Evolutionary conservation across 2,888 invertebrate species (phyloP).

Genomic region (Myathropa florea): DNA sequence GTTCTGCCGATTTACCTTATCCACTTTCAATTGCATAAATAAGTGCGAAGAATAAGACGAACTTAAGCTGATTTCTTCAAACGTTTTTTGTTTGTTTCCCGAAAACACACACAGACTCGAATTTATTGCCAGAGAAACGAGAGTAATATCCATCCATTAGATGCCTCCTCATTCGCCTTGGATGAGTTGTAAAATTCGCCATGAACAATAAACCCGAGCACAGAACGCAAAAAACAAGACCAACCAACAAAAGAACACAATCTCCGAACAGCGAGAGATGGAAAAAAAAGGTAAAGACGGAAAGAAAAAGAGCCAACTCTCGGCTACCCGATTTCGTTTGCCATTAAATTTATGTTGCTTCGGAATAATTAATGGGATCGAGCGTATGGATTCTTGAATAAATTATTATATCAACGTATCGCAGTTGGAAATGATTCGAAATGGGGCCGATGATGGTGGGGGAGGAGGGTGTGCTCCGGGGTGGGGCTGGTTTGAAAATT

Average conservation of each 20-base stretch:
- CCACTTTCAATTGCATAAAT: not conserved
- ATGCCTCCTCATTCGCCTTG: too few species aligned
- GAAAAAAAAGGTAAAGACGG: not conserved
- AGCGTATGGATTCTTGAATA: constrained; percentile 7
- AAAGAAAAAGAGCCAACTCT: not conserved
- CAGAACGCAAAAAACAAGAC: not conserved
- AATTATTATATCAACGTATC: constrained; percentile 2
- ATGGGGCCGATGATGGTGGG: not conserved
- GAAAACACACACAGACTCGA: not conserved
- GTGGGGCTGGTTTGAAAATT: not conserved
- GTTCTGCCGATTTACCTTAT: not conserved
- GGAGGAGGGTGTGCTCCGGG: not conserved
- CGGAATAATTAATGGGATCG: constrained; percentile 8
- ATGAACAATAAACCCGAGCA: constrained; percentile 17
- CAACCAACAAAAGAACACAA: not conserved
- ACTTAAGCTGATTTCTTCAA: too few species aligned
- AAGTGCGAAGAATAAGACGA: not conserved
- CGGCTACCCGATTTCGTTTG: not conserved
- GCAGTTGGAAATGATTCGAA: not conserved
- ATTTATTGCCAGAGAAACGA: constrained; percentile 17
- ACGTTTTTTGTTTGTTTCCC: not conserved
- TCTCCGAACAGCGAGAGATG: not conserved
- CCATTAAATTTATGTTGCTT: constrained; percentile 5
- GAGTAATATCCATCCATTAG: constrained; percentile 26
- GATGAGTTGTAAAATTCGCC: constrained; percentile 11